Percentiles rank a stretch among this genome's conserved stretches.
Conservation (phyloP, 2,888 invertebrate genomes). For the Chrysodeixis includens region DNA sequence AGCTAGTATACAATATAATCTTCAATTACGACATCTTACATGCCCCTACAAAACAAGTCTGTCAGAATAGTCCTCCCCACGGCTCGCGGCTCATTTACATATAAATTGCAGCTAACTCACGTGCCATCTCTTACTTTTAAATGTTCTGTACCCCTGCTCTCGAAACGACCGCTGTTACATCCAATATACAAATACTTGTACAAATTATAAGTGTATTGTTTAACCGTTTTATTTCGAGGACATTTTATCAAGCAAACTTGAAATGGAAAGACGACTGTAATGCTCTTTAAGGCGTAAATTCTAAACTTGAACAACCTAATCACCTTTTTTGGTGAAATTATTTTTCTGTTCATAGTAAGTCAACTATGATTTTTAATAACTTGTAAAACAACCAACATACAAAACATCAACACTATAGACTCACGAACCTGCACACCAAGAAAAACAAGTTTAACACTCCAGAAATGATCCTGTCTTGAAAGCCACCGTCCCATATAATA, state of each 20-base stretch:
- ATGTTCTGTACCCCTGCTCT: slow-evolving; percentile 76
- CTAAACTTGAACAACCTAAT: no score
- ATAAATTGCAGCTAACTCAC: slow-evolving; percentile 87
- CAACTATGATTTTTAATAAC: no score
- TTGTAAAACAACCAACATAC: no score
- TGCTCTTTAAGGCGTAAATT: no score
- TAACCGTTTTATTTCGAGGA: not conserved
- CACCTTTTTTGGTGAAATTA: no score
- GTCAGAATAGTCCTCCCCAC: slow-evolving; percentile 57
- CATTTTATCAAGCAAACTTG: not conserved
- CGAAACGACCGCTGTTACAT: slow-evolving; percentile 11
- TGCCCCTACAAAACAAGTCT: slow-evolving; percentile 15
- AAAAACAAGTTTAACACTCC: not conserved
- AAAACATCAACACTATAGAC: not conserved
- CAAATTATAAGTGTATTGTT: slow-evolving; percentile 1
- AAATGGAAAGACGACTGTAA: not conserved
- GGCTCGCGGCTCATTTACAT: slow-evolving; percentile 81
- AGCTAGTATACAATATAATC: slow-evolving; percentile 29
- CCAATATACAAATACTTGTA: slow-evolving; percentile 12
- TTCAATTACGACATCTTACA: slow-evolving; percentile 25
- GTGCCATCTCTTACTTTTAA: slow-evolving; percentile 86
- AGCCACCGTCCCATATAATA: slow-evolving; percentile 27
- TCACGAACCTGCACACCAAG: not conserved
- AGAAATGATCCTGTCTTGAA: slow-evolving; percentile 8
- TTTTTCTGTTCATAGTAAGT: no score